Conservation (phyloP, 1,140 invertebrate species). For the Cydia strobilella region DNA sequence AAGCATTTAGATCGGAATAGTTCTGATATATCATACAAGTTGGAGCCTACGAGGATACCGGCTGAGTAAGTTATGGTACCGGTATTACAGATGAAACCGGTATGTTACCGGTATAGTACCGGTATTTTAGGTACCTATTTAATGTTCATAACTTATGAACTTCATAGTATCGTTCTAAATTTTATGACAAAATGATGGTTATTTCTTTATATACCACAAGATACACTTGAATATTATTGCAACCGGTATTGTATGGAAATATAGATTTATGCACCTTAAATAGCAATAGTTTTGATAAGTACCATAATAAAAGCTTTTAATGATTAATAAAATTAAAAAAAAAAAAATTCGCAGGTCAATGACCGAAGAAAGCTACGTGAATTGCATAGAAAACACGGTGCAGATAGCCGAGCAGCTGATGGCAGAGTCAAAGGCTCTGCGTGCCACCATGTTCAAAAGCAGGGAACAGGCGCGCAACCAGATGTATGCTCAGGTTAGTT, state of each 20-base stretch:
- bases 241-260: too few species aligned
- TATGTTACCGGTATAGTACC: background rate
- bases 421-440: slow-evolving; percentile 85
- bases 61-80: slow-evolving; percentile 81
- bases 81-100: background rate
- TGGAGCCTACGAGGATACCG: slow-evolving; percentile 86
- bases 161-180: too few species aligned
- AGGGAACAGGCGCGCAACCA: slow-evolving; percentile 89
- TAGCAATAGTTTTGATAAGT: too few species aligned
- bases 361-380: slow-evolving; percentile 90
- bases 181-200: too few species aligned
- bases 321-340: too few species aligned
- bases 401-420: slow-evolving; percentile 89
- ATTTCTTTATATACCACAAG: too few species aligned
- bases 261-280: too few species aligned
- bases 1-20: slow-evolving; percentile 87
- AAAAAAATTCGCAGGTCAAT: slow-evolving; percentile 66
- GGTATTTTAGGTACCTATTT: background rate
- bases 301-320: too few species aligned
- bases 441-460: slow-evolving; percentile 88
- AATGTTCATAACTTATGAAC: too few species aligned
- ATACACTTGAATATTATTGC: too few species aligned
- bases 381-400: slow-evolving; percentile 89
- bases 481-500: slow-evolving; percentile 82
- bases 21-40: slow-evolving; percentile 89